Conservation (phyloP, 2,797 vertebrate genomes). For the Diplodus puntazzo region DNA sequence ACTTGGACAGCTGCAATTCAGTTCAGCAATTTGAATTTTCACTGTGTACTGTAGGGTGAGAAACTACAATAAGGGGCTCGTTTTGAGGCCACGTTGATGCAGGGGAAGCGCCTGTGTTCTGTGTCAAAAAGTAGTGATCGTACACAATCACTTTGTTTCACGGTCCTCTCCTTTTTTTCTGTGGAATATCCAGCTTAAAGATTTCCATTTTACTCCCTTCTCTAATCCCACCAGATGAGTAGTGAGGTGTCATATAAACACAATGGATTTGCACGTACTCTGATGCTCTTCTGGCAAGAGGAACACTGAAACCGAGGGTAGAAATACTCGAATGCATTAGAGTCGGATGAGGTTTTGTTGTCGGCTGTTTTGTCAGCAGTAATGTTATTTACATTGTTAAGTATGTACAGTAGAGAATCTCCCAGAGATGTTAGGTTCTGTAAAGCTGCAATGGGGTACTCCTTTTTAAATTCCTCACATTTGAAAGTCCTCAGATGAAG, state of each 20-base stretch:
- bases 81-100: slow-evolving; percentile 40
- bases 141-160: slow-evolving; percentile 38
- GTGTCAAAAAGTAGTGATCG: slow-evolving; percentile 24
- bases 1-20: slow-evolving; percentile 43
- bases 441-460: slow-evolving; percentile 81
- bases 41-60: slow-evolving; percentile 29
- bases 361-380: slow-evolving; percentile 72
- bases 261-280: slow-evolving; percentile 51
- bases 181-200: slow-evolving; percentile 39
- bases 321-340: slow-evolving; percentile 73
- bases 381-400: slow-evolving; percentile 77
- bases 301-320: slow-evolving; percentile 69
- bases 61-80: slow-evolving; percentile 40
- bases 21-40: slow-evolving; percentile 21
- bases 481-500: slow-evolving; percentile 76
- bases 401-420: slow-evolving; percentile 82
- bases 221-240: slow-evolving; percentile 41
- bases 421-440: slow-evolving; percentile 82
- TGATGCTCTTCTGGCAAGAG: slow-evolving; percentile 59
- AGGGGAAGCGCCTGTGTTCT: slow-evolving; percentile 22
- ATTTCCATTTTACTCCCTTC: slow-evolving; percentile 25
- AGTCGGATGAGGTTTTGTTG: slow-evolving; percentile 80
- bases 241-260: slow-evolving; percentile 54
- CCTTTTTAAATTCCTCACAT: slow-evolving; percentile 64
- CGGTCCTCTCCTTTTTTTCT: slow-evolving; percentile 34